Conservation (phyloP, 2,797 vertebrate genomes). For the Sebastes minor region DNA sequence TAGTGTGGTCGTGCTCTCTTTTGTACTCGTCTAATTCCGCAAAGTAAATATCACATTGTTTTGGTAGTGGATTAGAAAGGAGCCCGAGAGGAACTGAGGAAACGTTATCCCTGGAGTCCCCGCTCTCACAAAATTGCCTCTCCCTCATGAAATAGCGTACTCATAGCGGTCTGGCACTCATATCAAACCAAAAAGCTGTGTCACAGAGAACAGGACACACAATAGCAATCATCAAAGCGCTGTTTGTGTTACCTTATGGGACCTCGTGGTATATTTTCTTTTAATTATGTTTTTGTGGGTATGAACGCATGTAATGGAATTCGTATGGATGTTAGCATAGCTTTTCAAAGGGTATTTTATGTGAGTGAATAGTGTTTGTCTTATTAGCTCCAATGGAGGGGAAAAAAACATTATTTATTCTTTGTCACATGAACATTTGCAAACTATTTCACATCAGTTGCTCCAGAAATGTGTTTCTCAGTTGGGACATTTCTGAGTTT, state of each 20-base stretch:
- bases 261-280: not conserved
- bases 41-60: conserved; percentile 26
- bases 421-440: not conserved
- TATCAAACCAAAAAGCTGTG: not conserved
- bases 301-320: not conserved
- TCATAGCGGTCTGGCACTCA: not conserved
- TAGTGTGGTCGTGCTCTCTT: not conserved
- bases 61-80: conserved; percentile 2
- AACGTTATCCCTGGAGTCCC: conserved; percentile 1
- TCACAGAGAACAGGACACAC: conserved; percentile 13
- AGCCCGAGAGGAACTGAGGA: conserved; percentile 3
- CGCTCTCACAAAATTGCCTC: not conserved
- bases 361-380: not conserved
- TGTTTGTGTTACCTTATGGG: conserved; percentile 17
- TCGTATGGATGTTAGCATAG: not conserved
- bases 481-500: not conserved
- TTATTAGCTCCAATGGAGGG: not conserved
- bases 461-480: not conserved
- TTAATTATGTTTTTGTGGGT: not conserved
- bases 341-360: not conserved
- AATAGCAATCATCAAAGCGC: not conserved
- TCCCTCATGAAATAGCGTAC: conserved; percentile 3
- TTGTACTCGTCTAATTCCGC: conserved; percentile 20
- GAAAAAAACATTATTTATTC: not conserved
- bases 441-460: not conserved